Evolutionary conservation across 2,113 vertebrate genomes (phyloP).

Genomic region (Atrichornis clamosus): DNA sequence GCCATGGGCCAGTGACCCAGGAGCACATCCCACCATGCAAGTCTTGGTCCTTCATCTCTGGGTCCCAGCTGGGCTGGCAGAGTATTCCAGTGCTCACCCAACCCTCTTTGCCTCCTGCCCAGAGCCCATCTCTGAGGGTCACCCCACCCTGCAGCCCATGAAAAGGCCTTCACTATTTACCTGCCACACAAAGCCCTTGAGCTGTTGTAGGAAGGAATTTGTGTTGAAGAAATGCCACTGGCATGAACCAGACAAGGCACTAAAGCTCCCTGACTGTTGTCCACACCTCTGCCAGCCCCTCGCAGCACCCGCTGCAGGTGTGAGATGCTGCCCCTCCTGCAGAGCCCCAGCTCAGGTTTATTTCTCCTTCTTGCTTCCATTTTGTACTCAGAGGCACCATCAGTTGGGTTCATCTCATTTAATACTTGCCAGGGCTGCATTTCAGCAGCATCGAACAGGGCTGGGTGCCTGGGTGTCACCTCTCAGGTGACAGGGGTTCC

Average conservation of each 20-base stretch:
- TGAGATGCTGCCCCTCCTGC: neutral
- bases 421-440: neutral
- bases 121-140: neutral
- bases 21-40: neutral
- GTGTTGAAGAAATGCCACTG: neutral
- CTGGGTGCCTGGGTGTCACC: neutral
- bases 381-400: neutral
- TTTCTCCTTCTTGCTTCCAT: neutral
- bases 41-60: neutral
- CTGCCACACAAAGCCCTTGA: neutral
- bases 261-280: neutral
- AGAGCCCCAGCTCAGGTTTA: neutral
- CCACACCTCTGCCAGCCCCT: rapidly evolving
- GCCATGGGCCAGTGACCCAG: neutral
- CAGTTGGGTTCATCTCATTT: neutral
- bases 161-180: neutral
- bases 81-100: neutral
- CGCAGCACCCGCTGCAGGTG: rapidly evolving
- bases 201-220: neutral
- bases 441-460: neutral
- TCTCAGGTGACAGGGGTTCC: neutral
- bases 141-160: rapidly evolving
- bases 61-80: neutral
- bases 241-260: neutral
- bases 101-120: rapidly evolving